phyloP scores from a whole-genome alignment of 1,140 invertebrate genomes.

The Arctopsyche grandis region DNA sequence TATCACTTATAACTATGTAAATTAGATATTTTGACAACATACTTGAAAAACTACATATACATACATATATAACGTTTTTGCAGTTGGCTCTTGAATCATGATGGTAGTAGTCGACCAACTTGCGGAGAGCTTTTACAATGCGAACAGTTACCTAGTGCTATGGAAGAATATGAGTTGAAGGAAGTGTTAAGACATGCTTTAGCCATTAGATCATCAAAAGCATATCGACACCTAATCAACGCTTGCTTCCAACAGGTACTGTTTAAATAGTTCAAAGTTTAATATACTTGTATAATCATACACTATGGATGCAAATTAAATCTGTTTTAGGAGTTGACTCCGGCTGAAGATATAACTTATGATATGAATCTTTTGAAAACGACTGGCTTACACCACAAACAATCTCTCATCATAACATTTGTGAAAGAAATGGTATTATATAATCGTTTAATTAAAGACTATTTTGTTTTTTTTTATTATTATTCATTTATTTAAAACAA shows the following conservation, averaged over 20 bases:
- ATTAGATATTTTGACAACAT: conserved; percentile 13
- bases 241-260: conserved; percentile 75
- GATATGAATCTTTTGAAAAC: conserved; percentile 52
- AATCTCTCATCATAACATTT: conserved; percentile 39
- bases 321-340: conserved; percentile 47
- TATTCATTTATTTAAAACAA: conserved; percentile 12
- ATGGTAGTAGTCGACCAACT: conserved; percentile 80
- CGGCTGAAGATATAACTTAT: conserved; percentile 52
- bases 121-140: conserved; percentile 82
- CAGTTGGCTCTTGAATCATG: conserved; percentile 84
- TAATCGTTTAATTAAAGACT: background rate
- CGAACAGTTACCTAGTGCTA: conserved; percentile 74
- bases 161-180: conserved; percentile 82
- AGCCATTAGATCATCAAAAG: conserved; percentile 81
- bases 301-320: background rate
- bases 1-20: no score
- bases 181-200: conserved; percentile 82
- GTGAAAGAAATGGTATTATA: conserved; percentile 49
- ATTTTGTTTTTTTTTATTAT: conserved; percentile 56
- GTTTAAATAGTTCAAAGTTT: background rate
- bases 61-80: background rate
- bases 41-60: no score
- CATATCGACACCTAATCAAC: conserved; percentile 81
- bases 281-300: conserved; percentile 53
- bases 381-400: conserved; percentile 36